These are phyloP conservation scores for Alosa alosa DNA, from an alignment of 2,113 vertebrate genomes.

Conservation along the genomic window DNA sequence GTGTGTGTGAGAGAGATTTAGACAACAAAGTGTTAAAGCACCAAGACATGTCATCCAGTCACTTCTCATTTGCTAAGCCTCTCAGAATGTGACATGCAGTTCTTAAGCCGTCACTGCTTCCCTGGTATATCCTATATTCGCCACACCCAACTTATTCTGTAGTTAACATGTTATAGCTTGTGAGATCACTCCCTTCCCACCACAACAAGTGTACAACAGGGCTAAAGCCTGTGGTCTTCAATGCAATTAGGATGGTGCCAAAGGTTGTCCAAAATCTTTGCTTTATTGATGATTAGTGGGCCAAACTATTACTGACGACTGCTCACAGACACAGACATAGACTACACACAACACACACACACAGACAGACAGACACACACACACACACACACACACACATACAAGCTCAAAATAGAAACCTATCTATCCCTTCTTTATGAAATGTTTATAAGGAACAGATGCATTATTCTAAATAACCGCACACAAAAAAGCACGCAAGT, in stretches of 20 bases:
- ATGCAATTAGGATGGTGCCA: not conserved
- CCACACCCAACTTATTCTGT: not conserved
- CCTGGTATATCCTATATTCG: not conserved
- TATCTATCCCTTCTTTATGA: not conserved
- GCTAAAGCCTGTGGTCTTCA: not conserved
- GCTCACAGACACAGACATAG: not conserved
- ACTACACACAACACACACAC: no score
- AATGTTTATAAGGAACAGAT: no score
- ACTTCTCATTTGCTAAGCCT: constrained; percentile 51
- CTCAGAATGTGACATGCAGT: constrained; percentile 45
- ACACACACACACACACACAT: not conserved
- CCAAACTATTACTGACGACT: not conserved
- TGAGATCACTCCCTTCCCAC: not conserved
- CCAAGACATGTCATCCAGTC: constrained; percentile 52
- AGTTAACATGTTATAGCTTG: not conserved
- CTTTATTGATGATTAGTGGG: not conserved
- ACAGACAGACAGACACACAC: not conserved
- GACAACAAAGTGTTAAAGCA: constrained; percentile 50
- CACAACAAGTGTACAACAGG: not conserved
- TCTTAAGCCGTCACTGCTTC: constrained; percentile 31
- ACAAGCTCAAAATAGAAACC: no score
- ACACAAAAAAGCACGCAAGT: not conserved
- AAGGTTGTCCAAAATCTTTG: not conserved
- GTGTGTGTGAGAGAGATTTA: constrained; percentile 44
- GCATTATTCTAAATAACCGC: no score